A percentile compares a stretch with the other conserved stretches of the same genome.
Conservation (phyloP, 92 coral and sea anemone species). For the Siderastrea siderea region DNA sequence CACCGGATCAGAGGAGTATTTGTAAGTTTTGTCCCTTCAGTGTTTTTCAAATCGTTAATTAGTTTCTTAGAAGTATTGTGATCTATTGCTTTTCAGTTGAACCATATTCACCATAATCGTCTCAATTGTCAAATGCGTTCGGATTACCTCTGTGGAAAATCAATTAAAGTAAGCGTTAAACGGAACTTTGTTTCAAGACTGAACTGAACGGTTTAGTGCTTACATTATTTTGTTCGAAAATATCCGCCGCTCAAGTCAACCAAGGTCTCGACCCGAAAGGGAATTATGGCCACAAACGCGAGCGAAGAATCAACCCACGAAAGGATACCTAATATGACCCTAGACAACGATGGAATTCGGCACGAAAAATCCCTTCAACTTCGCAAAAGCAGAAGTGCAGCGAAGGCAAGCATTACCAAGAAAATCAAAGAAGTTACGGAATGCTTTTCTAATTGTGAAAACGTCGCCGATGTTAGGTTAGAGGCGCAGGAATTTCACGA, state of each 20-base stretch:
- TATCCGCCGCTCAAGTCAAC: neutral
- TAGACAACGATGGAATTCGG: slow-evolving; percentile 15
- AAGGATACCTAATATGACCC: slow-evolving; percentile 17
- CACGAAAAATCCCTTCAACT: neutral
- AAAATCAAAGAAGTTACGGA: slow-evolving; percentile 18
- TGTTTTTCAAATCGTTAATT: neutral
- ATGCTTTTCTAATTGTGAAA: neutral
- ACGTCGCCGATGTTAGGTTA: neutral
- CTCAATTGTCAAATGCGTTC: neutral
- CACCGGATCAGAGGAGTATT: slow-evolving; percentile 9
- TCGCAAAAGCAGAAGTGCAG: slow-evolving; percentile 13
- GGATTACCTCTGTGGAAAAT: neutral
- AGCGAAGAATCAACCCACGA: neutral
- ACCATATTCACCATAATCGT: neutral
- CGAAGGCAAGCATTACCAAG: slow-evolving; percentile 15
- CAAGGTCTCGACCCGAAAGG: too few relatives aligned
- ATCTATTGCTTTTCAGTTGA: slow-evolving; percentile 2
- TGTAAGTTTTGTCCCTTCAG: neutral
- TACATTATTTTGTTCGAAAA: slow-evolving; percentile 31
- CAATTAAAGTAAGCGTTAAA: too few relatives aligned
- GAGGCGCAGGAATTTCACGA: neutral
- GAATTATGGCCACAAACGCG: neutral
- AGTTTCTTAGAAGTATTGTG: slow-evolving; percentile 1
- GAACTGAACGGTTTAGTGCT: neutral
- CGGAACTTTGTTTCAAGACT: too few relatives aligned